Evolutionary conservation across 2,888 invertebrate species (phyloP).

Genomic region (Ypsolopha scabrella): DNA sequence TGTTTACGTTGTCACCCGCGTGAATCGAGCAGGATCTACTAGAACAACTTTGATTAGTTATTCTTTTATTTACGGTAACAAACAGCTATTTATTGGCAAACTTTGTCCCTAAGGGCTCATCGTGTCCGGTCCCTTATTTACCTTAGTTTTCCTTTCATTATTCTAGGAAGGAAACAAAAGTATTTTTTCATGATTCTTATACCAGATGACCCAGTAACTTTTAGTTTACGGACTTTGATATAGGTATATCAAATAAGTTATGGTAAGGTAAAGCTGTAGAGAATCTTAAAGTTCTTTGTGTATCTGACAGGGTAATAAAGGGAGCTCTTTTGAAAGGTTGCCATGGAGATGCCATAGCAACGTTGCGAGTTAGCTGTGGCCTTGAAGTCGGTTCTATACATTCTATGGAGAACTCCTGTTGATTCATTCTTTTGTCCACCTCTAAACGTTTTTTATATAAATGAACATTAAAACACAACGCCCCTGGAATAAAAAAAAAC

Average conservation of each 20-base stretch:
- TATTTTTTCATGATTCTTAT: too few species aligned
- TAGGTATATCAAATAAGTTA: not conserved
- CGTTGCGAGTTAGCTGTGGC: too few species aligned
- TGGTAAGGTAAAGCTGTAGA: not conserved
- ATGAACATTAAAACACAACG: too few species aligned
- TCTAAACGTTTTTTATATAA: too few species aligned
- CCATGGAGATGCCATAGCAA: not conserved
- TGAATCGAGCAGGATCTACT: slow-evolving; percentile 33
- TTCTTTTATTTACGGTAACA: slow-evolving; percentile 40
- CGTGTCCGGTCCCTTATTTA: not conserved
- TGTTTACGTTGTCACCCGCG: slow-evolving; percentile 48
- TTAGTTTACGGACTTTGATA: not conserved
- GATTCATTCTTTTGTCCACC: too few species aligned
- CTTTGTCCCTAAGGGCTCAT: not conserved
- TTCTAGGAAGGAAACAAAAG: too few species aligned
- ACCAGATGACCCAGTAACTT: too few species aligned
- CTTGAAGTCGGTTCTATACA: not conserved
- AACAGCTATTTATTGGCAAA: slow-evolving; percentile 23
- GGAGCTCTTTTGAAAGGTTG: not conserved
- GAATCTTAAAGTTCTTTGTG: not conserved
- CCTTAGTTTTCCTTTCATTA: too few species aligned
- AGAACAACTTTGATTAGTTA: slow-evolving; percentile 49
- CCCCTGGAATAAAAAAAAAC: too few species aligned
- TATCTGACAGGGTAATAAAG: not conserved
- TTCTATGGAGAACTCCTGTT: too few species aligned